Conservation (phyloP, 2,888 invertebrate genomes). For the Dryobotodes eremita region DNA sequence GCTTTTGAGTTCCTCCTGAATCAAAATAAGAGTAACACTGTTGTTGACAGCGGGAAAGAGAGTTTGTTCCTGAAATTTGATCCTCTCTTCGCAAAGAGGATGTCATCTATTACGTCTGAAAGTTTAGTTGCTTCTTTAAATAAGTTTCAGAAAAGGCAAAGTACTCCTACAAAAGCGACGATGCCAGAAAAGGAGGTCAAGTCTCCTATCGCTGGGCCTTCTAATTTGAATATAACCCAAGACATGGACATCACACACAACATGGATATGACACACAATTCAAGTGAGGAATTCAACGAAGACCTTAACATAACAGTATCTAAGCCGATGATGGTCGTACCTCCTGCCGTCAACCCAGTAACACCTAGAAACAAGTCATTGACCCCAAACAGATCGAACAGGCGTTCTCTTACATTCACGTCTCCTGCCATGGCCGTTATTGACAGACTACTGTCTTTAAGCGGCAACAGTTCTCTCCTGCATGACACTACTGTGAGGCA, state of each 20-base stretch:
- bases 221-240: conserved; percentile 71
- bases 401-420: conserved; percentile 85
- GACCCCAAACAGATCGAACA: conserved; percentile 82
- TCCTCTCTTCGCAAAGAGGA: conserved; percentile 85
- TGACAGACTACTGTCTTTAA: conserved; percentile 87
- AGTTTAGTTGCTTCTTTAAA: conserved; percentile 80
- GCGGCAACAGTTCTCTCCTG: conserved; percentile 80
- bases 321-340: conserved; percentile 88
- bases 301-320: conserved; percentile 79
- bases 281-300: conserved; percentile 75
- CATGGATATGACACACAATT: conserved; percentile 58
- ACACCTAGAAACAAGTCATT: conserved; percentile 79
- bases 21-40: conserved; percentile 82
- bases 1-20: conserved; percentile 86
- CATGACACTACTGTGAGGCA: conserved; percentile 76
- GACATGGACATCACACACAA: conserved; percentile 64
- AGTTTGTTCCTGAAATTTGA: conserved; percentile 88
- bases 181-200: conserved; percentile 64
- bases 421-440: conserved; percentile 90
- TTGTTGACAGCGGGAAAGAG: conserved; percentile 86
- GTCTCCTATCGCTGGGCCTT: conserved; percentile 74
- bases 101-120: conserved; percentile 77
- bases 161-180: conserved; percentile 79
- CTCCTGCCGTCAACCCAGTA: conserved; percentile 84
- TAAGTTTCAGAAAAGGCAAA: conserved; percentile 79